A percentile compares a stretch with the other conserved stretches of the same genome.
phyloP scores from a whole-genome alignment of 2,888 invertebrate genomes.

The Hetaerina titia region DNA sequence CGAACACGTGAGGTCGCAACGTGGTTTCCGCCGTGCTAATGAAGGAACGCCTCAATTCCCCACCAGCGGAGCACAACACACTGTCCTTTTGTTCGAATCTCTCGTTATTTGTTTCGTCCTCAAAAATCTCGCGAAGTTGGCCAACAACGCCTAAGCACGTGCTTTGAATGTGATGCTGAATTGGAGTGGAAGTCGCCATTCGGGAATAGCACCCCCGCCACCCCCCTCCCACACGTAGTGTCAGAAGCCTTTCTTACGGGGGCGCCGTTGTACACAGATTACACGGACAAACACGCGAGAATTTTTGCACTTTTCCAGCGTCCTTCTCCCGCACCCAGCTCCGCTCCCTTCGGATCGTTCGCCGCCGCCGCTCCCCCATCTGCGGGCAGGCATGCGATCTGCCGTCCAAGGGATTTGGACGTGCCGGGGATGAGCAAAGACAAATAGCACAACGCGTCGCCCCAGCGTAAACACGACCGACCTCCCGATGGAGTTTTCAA shows the following conservation, averaged over 20 bases:
- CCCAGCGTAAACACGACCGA: slow-evolving; percentile 33
- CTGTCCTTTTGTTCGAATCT: background rate
- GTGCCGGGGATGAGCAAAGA: background rate
- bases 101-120: background rate
- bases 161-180: background rate
- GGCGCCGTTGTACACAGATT: background rate
- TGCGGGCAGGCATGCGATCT: background rate
- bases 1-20: no score
- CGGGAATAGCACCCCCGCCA: background rate
- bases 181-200: background rate
- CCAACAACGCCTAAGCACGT: background rate
- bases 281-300: background rate
- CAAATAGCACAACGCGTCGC: slow-evolving; percentile 23
- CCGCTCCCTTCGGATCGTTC: background rate
- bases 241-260: slow-evolving; percentile 3
- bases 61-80: no score
- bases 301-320: background rate
- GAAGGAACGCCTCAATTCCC: no score
- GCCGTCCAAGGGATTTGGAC: background rate
- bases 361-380: background rate
- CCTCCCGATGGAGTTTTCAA: background rate
- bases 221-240: background rate
- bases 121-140: background rate
- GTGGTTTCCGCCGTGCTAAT: no score
- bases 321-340: background rate